Base-by-base conservation (phyloP, 2,797 vertebrate species). In the Aeoliscus strigatus region DNA sequence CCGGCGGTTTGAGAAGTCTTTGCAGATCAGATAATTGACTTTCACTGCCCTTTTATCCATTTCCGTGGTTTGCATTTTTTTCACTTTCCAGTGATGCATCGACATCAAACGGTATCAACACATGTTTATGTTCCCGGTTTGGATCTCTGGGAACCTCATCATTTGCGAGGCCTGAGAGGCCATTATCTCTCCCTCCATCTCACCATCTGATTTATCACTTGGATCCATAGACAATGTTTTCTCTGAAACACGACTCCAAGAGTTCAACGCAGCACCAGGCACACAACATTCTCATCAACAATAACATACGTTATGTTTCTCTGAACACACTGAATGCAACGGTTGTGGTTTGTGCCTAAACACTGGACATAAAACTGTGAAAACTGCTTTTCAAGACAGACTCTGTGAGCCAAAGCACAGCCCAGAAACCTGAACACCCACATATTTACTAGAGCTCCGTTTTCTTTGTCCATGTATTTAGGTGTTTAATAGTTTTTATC, bases 361-460 rank as follows among this genome's bases (percentile, higher is more conserved):
- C 74, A 61, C 72, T 12, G 55, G 36, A 60, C 59, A 79, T 59
- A 62, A 46, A 58, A 64, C 68, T 38, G 73, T 47, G 40, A 8
- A 70, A 40, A 40, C 56, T 38, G 47, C 31, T 59, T 60, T 48
- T 54, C n/a, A 32, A 38, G 60, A 48, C 61, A 50, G 37, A 62
- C 46, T 31, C 51, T 37, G 51, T 55, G 69, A 42, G 42, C 67
- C 27, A 26, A 58, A 69, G 51, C 63, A 33, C 54, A 55, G 54
- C 47, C 54, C 56, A 73, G 82, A 73, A n/a, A 70, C 66, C 65
- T 45, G 43, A 70, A 51, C 60, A 49, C 71, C 64, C 48, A 39
- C 42, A 75, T 80, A 78, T 82, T 85, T 79, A 81, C 80, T 80
- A 75, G 70, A 68, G 75, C 75, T 66, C 63, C 86, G 83, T 83